Evolutionary conservation across 2,113 vertebrate species (phyloP).

Genomic region (Helogale parvula): DNA sequence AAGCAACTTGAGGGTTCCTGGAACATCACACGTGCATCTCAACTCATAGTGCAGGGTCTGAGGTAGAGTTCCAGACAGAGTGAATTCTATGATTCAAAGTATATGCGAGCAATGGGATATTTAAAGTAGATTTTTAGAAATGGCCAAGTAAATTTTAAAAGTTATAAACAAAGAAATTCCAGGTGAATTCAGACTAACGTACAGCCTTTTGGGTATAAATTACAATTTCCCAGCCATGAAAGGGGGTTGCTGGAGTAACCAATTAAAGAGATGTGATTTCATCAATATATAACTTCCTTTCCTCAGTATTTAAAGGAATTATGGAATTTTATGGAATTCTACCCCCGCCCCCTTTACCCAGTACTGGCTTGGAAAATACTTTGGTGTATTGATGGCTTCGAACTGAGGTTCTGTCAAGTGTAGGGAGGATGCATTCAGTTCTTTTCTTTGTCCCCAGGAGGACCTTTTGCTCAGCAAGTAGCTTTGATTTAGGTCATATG

Average conservation of each 20-base stretch:
- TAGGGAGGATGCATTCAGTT: fast-evolving
- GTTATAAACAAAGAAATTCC: neutral
- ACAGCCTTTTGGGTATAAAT: neutral
- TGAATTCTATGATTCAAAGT: slow-evolving; percentile 24
- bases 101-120: neutral
- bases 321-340: neutral
- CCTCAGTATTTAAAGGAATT: neutral
- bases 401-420: neutral
- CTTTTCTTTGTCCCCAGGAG: fast-evolving
- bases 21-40: neutral
- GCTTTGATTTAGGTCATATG: neutral
- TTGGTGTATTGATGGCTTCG: neutral
- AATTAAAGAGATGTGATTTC: neutral
- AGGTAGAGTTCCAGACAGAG: neutral
- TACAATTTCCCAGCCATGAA: neutral
- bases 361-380: neutral
- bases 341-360: neutral
- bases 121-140: slow-evolving; percentile 52
- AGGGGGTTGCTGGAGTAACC: neutral
- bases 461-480: neutral
- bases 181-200: neutral
- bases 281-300: neutral
- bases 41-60: neutral
- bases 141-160: slow-evolving; percentile 3
- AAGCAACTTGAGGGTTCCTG: neutral